Evolutionary conservation across 1,140 invertebrate genomes (phyloP).

Genomic region (Spodoptera litura): DNA sequence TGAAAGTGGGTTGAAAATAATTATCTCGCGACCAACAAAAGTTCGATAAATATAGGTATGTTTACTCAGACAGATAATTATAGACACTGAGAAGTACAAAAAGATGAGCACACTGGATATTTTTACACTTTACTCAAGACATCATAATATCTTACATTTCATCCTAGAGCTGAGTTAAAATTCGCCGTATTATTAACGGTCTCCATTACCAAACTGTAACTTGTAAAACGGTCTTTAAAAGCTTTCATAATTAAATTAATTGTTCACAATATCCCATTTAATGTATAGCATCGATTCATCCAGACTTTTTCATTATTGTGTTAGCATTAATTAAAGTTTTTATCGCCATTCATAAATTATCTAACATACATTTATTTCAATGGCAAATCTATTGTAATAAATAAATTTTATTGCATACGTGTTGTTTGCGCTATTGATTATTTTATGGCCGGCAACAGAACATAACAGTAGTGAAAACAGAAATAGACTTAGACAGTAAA

Average conservation of each 20-base stretch:
- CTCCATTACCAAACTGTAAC: neutral
- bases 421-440: neutral
- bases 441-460: neutral
- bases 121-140: constrained; percentile 7
- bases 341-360: neutral
- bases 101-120: constrained; percentile 13
- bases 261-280: too few relatives aligned
- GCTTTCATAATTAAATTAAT: neutral
- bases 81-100: constrained; percentile 23
- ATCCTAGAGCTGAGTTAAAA: neutral
- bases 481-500: neutral
- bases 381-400: neutral
- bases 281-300: too few relatives aligned
- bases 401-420: neutral
- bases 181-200: neutral
- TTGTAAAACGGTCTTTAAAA: neutral
- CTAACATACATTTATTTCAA: neutral
- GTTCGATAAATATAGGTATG: constrained; percentile 8
- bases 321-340: neutral
- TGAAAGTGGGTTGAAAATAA: constrained; percentile 8
- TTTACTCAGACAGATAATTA: constrained; percentile 24
- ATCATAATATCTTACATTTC: neutral
- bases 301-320: neutral
- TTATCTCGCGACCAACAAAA: constrained; percentile 13
- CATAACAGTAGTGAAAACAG: neutral